Base-by-base conservation (phyloP, 2,113 vertebrate species). In the Chaetorhynchus papuensis region DNA sequence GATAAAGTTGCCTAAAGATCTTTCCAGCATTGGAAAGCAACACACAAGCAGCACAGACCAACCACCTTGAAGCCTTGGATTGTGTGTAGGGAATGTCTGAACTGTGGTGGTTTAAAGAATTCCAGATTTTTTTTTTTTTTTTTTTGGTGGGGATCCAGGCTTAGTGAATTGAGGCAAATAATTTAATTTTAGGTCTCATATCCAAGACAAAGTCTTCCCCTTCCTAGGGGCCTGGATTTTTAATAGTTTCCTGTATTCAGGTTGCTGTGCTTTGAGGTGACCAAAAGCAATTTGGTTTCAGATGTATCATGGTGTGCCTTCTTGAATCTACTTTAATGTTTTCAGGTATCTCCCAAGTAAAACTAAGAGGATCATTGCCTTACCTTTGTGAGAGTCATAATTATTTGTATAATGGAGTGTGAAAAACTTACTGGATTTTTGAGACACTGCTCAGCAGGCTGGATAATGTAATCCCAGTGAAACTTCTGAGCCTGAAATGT, bases 61-160 rank as follows among this genome's bases (percentile, higher is more conserved):
- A 24, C 13, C 41, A 27, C 1, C 0, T 11, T 19, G 37, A 69
- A 75, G 7, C 6, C 11, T 75, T 71, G 24, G 28, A 13, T 3
- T 28, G 0, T n/a, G 3, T 7, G 28, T 65, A 53, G 37, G 27
- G 21, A 75, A 35, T 3, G 14, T 63, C 21, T 79, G 21, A 59
- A 22, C 4, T 41, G 7, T 0, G 1, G 15, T 45, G 20, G 7
- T 39, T 81, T 52, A 47, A 70, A 33, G 27, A 44, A 3, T 33
- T 50, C 3, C 33, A 37, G 42, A 22, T 33, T 44, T 18, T 37
- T 2, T 2, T 24, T 49, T 2, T 1, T 30, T 57, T 6, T 31
- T 57, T 41, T 45, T 49, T 3, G 2, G 22, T 52, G 28, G 15
- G 15, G 4, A 30, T 13, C 19, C 37, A 65, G 22, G 2, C 18